Evolutionary conservation across 1,140 invertebrate genomes (phyloP).

Genomic region (Conus ventricosus): DNA sequence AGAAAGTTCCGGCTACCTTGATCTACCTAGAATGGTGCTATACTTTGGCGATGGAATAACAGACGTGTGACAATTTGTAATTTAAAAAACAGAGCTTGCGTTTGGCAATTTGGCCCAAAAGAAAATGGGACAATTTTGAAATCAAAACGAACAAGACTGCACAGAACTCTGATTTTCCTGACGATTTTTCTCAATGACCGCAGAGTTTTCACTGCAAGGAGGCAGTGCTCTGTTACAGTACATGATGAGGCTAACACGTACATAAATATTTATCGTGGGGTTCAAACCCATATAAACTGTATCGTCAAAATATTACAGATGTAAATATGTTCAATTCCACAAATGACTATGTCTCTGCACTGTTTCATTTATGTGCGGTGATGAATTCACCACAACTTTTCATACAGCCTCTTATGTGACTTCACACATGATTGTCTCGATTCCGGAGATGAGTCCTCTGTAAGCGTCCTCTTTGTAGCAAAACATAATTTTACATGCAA

Average conservation of each 20-base stretch:
- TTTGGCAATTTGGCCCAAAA: not conserved
- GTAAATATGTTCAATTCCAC: not conserved
- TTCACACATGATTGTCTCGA: slow-evolving; percentile 15
- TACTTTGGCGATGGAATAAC: no score
- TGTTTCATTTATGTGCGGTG: not conserved
- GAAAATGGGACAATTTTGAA: not conserved
- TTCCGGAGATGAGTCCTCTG: not conserved
- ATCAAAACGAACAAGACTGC: not conserved
- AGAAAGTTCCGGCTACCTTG: not conserved
- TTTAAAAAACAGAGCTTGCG: no score
- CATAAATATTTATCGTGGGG: not conserved
- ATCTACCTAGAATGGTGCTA: not conserved
- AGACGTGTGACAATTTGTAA: no score
- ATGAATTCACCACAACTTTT: not conserved
- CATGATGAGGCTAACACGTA: not conserved
- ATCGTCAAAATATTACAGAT: no score
- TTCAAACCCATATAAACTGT: not conserved
- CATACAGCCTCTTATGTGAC: slow-evolving; percentile 6
- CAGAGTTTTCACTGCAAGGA: no score
- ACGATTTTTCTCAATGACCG: not conserved
- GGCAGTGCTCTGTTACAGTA: not conserved
- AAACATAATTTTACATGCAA: not conserved
- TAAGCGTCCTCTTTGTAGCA: not conserved
- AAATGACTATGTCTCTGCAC: not conserved
- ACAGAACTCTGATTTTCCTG: not conserved